phyloP scores from a whole-genome alignment of 1,140 invertebrate species.

The Cryptotermes secundus region DNA sequence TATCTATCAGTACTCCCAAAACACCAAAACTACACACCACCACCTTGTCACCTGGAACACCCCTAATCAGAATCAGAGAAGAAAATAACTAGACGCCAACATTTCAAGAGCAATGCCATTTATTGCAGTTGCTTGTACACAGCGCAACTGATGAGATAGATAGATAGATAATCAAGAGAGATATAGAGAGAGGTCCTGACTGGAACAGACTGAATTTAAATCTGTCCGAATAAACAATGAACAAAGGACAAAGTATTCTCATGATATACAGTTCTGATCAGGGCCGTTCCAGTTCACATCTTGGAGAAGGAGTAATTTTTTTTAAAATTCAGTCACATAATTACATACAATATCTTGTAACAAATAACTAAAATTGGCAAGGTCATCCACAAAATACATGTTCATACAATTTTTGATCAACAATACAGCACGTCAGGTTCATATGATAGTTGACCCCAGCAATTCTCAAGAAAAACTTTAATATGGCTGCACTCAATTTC shows the following conservation, averaged over 20 bases:
- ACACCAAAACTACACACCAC: conserved; percentile 21
- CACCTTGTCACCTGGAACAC: conserved; percentile 32
- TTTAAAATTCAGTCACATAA: neutral
- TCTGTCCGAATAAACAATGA: neutral
- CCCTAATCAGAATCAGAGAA: conserved; percentile 28
- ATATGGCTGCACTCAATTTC: too few relatives aligned
- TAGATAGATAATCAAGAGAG: neutral
- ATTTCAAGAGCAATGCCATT: conserved; percentile 18
- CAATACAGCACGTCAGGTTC: neutral
- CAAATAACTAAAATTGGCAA: neutral
- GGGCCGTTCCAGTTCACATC: conserved; percentile 13
- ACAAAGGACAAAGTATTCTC: too few relatives aligned
- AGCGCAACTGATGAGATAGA: neutral
- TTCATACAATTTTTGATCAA: neutral
- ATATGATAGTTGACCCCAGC: too few relatives aligned
- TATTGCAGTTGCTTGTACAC: conserved; percentile 22
- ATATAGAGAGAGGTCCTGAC: neutral
- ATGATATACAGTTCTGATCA: neutral
- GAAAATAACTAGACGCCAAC: conserved; percentile 18
- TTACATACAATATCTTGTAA: conserved; percentile 2
- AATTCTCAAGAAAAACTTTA: too few relatives aligned
- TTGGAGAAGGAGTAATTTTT: neutral
- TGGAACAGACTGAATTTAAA: conserved; percentile 2
- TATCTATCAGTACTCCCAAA: neutral
- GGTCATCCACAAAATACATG: neutral